Evolutionary conservation across 2,797 vertebrate genomes (phyloP), one percentile per base, ranked within the genome.

Genomic region (Harpagifer antarcticus): DNA sequence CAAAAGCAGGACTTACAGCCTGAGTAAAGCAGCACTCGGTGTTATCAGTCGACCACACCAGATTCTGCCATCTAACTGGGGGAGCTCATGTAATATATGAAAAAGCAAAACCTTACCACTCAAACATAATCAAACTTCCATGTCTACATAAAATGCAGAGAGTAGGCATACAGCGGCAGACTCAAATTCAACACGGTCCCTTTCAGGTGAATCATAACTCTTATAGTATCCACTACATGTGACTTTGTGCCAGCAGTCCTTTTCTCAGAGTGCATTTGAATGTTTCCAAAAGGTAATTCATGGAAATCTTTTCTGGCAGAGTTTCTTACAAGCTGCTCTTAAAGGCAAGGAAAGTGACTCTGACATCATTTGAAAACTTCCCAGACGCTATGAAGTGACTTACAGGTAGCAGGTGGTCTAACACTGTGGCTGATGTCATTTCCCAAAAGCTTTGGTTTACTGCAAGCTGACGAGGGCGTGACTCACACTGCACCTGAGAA

Each of bases 401-500:
- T 55, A 23, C 9, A 68, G 79, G 64, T 76, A 67, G 71, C 2
- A 23, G 43, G 64, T 45, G 65, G n/a, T 56, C 19, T 31, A 27
- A 48, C 58, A 55, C 37, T 0, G 17, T 0, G 8, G 55, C 50
- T 82, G 76, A 71, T 43, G 68, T 81, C 2, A 81, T 59, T 78
- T 49, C 53, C 56, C 23, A 17, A 44, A 62, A 64, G 37, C 57
- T 57, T 3, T n/a, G 13, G 10, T 71, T 77, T 82, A 50, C 76
- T 65, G 71, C 19, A 56, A 72, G 68, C 64, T 78, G 58, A 68
- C 62, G 14, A 14, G 16, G 47, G 16, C 4, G 23, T 76, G 80
- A 69, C 56, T 80, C 63, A 78, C 14, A 9, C 33, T 37, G 27
- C 20, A 77, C 63, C 75, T 77, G 70, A 53, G 42, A 68, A 54